These are phyloP conservation scores for Naso thynnoides DNA, from an alignment of 2,797 vertebrate species.

Conservation along the genomic window DNA sequence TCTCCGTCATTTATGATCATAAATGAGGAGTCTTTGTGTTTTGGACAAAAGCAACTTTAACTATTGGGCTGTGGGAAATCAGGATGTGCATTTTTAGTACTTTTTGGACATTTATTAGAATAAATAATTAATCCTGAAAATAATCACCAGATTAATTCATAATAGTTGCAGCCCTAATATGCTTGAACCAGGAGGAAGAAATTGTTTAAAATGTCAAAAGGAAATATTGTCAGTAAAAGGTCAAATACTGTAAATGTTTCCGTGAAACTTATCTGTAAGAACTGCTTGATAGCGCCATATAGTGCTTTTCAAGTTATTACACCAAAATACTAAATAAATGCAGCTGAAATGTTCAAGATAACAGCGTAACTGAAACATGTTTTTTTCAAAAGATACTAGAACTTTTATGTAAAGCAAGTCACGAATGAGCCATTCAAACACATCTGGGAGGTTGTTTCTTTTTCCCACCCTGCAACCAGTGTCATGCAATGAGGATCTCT, in stretches of 20 bases:
- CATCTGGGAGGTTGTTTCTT: neutral
- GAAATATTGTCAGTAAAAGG: neutral
- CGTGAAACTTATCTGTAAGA: neutral
- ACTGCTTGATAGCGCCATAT: neutral
- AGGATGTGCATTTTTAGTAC: too few relatives aligned
- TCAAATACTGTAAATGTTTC: neutral
- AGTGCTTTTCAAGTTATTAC: constrained; percentile 11
- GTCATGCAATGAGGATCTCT: constrained; percentile 26
- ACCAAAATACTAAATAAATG: constrained; percentile 16
- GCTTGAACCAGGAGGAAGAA: too few relatives aligned
- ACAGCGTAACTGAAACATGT: neutral
- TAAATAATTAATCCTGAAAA: too few relatives aligned
- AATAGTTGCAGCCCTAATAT: too few relatives aligned
- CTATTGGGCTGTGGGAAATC: too few relatives aligned
- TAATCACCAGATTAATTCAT: too few relatives aligned
- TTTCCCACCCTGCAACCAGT: neutral
- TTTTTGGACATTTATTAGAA: too few relatives aligned
- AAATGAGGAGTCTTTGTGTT: too few relatives aligned
- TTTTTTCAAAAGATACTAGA: neutral
- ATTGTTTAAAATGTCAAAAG: neutral
- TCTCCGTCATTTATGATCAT: too few relatives aligned
- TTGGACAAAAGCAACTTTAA: too few relatives aligned
- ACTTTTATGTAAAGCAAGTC: neutral
- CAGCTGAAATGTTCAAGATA: constrained; percentile 16
- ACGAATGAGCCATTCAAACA: constrained; percentile 9